Percentiles rank a stretch among this genome's conserved stretches.
Conservation (phyloP, 2,888 invertebrate species). For the Sepioteuthis lessoniana region DNA sequence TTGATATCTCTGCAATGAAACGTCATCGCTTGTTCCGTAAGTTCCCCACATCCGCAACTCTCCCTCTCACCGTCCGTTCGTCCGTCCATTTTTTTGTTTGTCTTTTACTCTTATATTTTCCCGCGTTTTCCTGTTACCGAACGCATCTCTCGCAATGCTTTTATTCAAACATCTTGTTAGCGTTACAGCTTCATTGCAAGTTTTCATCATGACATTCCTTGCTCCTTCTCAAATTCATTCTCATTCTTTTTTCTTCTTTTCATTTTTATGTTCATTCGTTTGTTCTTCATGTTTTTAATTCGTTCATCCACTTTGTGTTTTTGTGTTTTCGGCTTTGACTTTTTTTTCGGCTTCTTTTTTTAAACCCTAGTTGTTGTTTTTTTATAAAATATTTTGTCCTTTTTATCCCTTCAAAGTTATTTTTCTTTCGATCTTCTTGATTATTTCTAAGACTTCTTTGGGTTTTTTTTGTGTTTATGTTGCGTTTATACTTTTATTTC, state of each 20-base stretch:
- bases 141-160: not conserved
- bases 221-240: not conserved
- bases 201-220: not conserved
- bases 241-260: not conserved
- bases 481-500: not conserved
- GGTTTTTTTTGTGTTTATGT: too few species aligned
- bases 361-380: too few species aligned
- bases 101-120: not conserved
- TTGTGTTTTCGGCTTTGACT: too few species aligned
- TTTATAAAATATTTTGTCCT: not conserved
- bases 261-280: too few species aligned
- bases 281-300: too few species aligned
- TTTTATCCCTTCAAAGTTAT: too few species aligned
- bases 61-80: too few species aligned
- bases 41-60: not conserved
- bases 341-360: too few species aligned
- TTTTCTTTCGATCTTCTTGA: too few species aligned
- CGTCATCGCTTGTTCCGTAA: not conserved
- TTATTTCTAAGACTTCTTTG: too few species aligned
- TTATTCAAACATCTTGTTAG: constrained; percentile 7
- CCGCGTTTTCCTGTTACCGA: not conserved
- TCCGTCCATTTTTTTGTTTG: not conserved
- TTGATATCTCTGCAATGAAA: not conserved
- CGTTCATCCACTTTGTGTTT: too few species aligned
- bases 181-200: not conserved